Evolutionary conservation across 2,888 invertebrate genomes (phyloP).

Genomic region (Lepidocyrtoides sp.): DNA sequence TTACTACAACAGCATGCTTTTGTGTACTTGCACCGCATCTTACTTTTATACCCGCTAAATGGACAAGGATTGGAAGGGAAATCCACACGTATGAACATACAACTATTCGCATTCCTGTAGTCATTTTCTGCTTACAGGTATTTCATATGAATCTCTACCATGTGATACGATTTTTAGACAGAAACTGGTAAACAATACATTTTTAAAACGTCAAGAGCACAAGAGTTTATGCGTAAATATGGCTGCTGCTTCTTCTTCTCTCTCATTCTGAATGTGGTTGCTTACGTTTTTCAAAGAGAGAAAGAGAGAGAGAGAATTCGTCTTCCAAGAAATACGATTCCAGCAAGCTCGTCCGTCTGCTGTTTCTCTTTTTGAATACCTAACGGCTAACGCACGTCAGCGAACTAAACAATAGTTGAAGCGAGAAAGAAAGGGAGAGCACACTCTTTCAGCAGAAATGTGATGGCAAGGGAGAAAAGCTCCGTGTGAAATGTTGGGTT

Average conservation of each 20-base stretch:
- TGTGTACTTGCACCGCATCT: background rate
- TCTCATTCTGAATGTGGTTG: background rate
- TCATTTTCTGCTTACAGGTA: background rate
- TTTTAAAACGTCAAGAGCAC: background rate
- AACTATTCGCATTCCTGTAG: background rate
- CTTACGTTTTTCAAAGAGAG: background rate
- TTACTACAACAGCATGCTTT: background rate
- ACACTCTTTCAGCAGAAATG: background rate
- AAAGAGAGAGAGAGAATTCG: background rate
- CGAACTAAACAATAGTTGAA: background rate
- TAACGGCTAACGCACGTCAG: background rate
- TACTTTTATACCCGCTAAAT: background rate
- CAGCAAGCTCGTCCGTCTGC: background rate
- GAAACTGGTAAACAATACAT: background rate
- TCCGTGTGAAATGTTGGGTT: slow-evolving; percentile 64
- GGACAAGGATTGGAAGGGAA: slow-evolving; percentile 8
- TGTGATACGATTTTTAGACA: background rate
- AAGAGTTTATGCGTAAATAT: background rate
- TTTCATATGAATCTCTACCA: background rate
- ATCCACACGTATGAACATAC: background rate
- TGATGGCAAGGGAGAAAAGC: slow-evolving; percentile 43
- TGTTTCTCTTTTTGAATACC: slow-evolving; percentile 8
- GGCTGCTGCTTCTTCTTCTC: too few relatives aligned
- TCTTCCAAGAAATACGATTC: slow-evolving; percentile 15
- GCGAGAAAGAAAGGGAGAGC: background rate